Evolutionary conservation across 2,797 vertebrate species (phyloP).

Genomic region (Cercopithecus petaurista): DNA sequence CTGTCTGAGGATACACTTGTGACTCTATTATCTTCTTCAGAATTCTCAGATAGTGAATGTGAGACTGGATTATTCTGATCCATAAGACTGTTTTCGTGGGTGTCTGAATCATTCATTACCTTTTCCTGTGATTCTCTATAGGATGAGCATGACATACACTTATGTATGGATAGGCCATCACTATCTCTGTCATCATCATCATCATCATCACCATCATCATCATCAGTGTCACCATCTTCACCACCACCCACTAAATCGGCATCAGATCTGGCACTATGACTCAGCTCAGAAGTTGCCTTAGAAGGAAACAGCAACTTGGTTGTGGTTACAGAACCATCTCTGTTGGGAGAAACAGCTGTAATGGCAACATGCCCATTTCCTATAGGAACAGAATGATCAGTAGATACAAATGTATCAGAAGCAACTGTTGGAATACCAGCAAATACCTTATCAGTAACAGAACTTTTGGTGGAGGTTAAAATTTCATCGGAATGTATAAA

Average conservation of each 20-base stretch:
- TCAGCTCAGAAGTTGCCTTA: conserved; percentile 82
- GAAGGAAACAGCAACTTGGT: conserved; percentile 81
- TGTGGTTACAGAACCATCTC: conserved; percentile 81
- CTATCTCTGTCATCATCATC: conserved; percentile 85
- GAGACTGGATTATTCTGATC: conserved; percentile 83
- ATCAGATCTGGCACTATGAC: conserved; percentile 80
- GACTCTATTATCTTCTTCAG: conserved; percentile 80
- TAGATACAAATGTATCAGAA: conserved; percentile 77
- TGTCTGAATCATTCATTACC: conserved; percentile 87
- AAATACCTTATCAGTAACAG: conserved; percentile 74
- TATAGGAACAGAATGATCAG: conserved; percentile 80
- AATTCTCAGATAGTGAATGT: conserved; percentile 86
- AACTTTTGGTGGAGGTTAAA: conserved; percentile 75
- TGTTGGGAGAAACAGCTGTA: conserved; percentile 82
- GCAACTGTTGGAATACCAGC: conserved; percentile 73
- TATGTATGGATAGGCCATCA: conserved; percentile 87
- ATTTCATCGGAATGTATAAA: conserved; percentile 70
- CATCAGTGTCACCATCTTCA: conserved; percentile 83
- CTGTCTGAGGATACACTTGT: conserved; percentile 70
- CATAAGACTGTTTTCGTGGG: conserved; percentile 80
- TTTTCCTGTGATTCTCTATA: conserved; percentile 88
- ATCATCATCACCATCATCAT: conserved; percentile 80
- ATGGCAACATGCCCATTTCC: conserved; percentile 86
- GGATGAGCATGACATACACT: conserved; percentile 91
- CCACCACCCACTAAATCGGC: conserved; percentile 84